Evolutionary conservation across 2,888 invertebrate genomes (phyloP), one percentile per base, ranked within the genome.

Genomic region (Trichogramma dendrolimi): DNA sequence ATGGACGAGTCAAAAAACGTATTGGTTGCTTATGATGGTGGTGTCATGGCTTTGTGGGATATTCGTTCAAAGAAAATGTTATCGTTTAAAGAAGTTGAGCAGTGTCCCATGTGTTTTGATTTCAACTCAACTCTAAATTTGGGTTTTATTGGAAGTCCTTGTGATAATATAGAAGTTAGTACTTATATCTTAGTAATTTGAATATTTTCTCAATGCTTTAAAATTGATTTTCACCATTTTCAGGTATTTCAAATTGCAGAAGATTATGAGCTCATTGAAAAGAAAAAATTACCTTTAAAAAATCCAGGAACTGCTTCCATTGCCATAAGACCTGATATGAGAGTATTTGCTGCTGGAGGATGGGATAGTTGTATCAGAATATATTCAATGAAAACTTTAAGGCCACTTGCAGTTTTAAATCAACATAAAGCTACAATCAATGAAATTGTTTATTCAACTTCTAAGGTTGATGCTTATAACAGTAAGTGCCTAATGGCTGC

Each of bases 281-380:
- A 80, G 66, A 79, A 86, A 72, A 81, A 82, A 58, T 81, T 87
- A 59, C 79, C 81, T 44, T 83, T 91, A n/a, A 90, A 87, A 71
- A 90, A 90, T 77, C 83, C 88, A 2, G 90, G 91, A 6, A 86
- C 87, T 49, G 89, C 88, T 71, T 84, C 85, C 68, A 83, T 91
- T 6, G 84, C 83, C 69, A 82, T 90, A 67, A 83, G 91, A 40
- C 79, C 81, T 0, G 91, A 91, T 75, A 83, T 85, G 4, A 90
- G 88, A 75, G 86, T 92, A 6, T 87, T 91, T 70, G 85, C 86
- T 27, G 83, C 86, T 0, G 92, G 88, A 8, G 88, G 90, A 43
- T 90, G 90, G 88, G 91, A 92, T 73, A 87, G 89, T 2, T 83
- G 87, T 65, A 81, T 91, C 64, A 83, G 91, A 67, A 83, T 91